These are phyloP conservation scores for Calliphora vomitoria DNA, from an alignment of 2,888 invertebrate species.

Conservation along the genomic window DNA sequence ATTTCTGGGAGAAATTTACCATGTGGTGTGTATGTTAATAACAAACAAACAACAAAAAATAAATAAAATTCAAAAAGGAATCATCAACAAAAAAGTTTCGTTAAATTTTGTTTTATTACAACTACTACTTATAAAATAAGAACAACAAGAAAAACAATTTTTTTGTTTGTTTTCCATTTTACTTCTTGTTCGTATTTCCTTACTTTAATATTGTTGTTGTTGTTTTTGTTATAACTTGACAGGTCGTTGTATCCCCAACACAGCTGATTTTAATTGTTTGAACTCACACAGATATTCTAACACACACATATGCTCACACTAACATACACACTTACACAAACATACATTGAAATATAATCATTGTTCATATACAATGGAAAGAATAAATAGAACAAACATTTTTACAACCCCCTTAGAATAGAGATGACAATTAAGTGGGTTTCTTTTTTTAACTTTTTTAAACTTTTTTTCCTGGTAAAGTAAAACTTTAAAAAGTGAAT, in stretches of 20 bases:
- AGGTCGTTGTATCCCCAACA: conserved; percentile 77
- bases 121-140: background rate
- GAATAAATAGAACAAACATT: conserved; percentile 37
- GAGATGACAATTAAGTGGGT: conserved; percentile 53
- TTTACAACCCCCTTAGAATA: conserved; percentile 39
- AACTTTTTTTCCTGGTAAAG: background rate
- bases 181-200: conserved; percentile 44
- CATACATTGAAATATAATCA: background rate
- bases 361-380: conserved; percentile 6
- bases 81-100: conserved; percentile 58
- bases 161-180: conserved; percentile 52
- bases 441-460: background rate
- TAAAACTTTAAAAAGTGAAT: background rate
- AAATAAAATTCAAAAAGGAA: background rate
- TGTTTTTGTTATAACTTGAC: conserved; percentile 69
- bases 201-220: conserved; percentile 50
- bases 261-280: conserved; percentile 75
- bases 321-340: conserved; percentile 29
- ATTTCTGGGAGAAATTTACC: conserved; percentile 44
- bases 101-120: conserved; percentile 57
- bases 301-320: conserved; percentile 43
- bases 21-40: conserved; percentile 62
- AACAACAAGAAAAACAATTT: conserved; percentile 12
- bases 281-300: conserved; percentile 49
- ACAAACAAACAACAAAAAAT: conserved; percentile 23